Base-by-base conservation (phyloP, 2,113 vertebrate species). In the Melanotaenia duboulayi region DNA sequence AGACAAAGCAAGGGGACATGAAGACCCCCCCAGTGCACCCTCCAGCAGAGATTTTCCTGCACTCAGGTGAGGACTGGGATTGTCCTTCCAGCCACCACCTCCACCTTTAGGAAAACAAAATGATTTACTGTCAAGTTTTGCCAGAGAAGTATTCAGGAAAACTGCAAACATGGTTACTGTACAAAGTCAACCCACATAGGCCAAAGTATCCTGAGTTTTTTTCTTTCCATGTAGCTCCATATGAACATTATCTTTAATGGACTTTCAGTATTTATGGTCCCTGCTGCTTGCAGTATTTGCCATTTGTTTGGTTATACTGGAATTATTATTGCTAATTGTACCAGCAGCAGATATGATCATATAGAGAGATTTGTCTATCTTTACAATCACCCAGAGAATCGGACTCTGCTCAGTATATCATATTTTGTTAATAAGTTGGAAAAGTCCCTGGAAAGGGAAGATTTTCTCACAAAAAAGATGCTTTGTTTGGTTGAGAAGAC, bases 71-170 rank as follows among this genome's bases (percentile, higher is more conserved):
- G 65, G 66, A 42, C 90, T 81, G 5, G 83, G 83, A 16, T 70
- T 42, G 48, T 94, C 94, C 74, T 85, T 93, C 96, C 96, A 96
- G 63, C 96, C 94, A 12, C 96, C 96, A 39, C 95, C 96, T 85
- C 95, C 96, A 86, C 95, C 96, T 93, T 55, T 0, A 42, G 10
- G n/a, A 52, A 74, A 75, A 16, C 19, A 12, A 39, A 49, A 5
- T 60, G 2, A 67, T 39, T 51, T 8, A 1, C 32, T 20, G 2
- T 28, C 17, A 58, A 13, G 35, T n/a, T 24, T 48, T 24, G 48
- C 22, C 44, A 22, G 16, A 24, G 8, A 28, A 32, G 14, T 9
- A 20, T 48, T 56, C 12, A 4, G 17, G 7, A 48, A 35, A 14
- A 44, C 49, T 46, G 2, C 39, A 73, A 48, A 37, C 28, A 55